These are phyloP conservation scores for Forpus xanthops DNA, from an alignment of 2,797 vertebrate genomes.

Conservation along the genomic window DNA sequence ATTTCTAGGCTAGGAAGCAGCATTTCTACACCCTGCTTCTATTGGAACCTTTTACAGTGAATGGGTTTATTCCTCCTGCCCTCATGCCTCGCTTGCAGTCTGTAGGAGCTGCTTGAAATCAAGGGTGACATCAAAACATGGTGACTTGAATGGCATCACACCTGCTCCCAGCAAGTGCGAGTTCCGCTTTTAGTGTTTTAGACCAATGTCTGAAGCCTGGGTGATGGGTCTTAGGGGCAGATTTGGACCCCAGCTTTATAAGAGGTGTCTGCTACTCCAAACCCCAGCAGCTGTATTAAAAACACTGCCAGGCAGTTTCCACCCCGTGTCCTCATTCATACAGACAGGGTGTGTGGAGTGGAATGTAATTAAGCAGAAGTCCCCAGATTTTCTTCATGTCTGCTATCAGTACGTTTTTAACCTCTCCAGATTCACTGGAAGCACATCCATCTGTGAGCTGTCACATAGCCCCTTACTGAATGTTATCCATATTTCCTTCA, in stretches of 20 bases:
- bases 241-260: conserved; percentile 8
- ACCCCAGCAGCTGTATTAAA: neutral
- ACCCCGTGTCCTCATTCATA: conserved; percentile 1
- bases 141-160: neutral
- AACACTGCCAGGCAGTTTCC: neutral
- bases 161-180: neutral
- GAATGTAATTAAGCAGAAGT: conserved; percentile 48
- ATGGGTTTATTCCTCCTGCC: neutral
- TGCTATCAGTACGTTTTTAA: neutral
- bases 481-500: neutral
- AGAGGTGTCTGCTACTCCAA: neutral
- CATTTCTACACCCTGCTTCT: neutral
- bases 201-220: neutral
- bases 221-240: conserved; percentile 32
- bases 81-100: neutral
- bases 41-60: neutral
- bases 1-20: neutral
- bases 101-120: neutral
- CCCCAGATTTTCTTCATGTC: neutral
- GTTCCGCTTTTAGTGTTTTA: neutral
- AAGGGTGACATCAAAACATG: rapidly evolving
- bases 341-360: neutral
- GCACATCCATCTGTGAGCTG: neutral
- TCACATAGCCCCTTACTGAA: neutral
- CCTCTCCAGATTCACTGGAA: neutral